Evolutionary conservation across 1,140 invertebrate species (phyloP).

Genomic region (Drosophila nigromelanica): DNA sequence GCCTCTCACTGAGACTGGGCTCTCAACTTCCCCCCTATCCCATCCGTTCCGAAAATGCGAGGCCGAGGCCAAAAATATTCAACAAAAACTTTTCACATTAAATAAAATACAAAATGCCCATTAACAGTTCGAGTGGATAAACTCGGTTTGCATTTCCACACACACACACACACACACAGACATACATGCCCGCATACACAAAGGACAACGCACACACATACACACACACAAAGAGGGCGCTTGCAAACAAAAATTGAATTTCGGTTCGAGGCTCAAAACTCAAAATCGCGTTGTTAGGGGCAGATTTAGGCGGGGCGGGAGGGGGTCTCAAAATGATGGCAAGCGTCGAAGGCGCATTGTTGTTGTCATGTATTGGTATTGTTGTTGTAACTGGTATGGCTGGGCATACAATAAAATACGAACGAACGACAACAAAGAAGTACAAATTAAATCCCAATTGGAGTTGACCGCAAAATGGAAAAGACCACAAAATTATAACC

Average conservation of each 20-base stretch:
- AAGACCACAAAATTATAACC: slow-evolving; percentile 82
- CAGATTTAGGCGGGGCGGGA: slow-evolving; percentile 1
- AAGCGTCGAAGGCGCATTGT: slow-evolving; percentile 68
- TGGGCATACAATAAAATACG: slow-evolving; percentile 76
- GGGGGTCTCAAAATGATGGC: slow-evolving; percentile 46
- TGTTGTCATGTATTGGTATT: slow-evolving; percentile 60
- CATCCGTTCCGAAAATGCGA: slow-evolving; percentile 6
- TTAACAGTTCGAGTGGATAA: slow-evolving; percentile 83
- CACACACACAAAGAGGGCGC: slow-evolving; percentile 23
- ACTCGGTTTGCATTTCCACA: slow-evolving; percentile 73
- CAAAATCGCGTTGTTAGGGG: slow-evolving; percentile 62
- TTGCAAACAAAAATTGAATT: slow-evolving; percentile 77
- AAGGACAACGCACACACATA: slow-evolving; percentile 19
- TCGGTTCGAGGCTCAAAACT: slow-evolving; percentile 75
- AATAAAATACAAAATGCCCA: slow-evolving; percentile 83
- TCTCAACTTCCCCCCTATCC: neutral
- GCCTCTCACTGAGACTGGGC: slow-evolving; percentile 48
- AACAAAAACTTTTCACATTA: slow-evolving; percentile 80
- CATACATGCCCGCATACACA: slow-evolving; percentile 14
- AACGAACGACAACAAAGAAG: slow-evolving; percentile 81
- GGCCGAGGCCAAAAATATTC: slow-evolving; percentile 61
- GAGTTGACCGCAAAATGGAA: slow-evolving; percentile 81
- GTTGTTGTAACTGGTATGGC: slow-evolving; percentile 46
- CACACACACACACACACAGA: slow-evolving; percentile 36
- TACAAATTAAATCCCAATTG: slow-evolving; percentile 82